Conservation (phyloP, 2,888 invertebrate species). For the Catocala sponsa region DNA sequence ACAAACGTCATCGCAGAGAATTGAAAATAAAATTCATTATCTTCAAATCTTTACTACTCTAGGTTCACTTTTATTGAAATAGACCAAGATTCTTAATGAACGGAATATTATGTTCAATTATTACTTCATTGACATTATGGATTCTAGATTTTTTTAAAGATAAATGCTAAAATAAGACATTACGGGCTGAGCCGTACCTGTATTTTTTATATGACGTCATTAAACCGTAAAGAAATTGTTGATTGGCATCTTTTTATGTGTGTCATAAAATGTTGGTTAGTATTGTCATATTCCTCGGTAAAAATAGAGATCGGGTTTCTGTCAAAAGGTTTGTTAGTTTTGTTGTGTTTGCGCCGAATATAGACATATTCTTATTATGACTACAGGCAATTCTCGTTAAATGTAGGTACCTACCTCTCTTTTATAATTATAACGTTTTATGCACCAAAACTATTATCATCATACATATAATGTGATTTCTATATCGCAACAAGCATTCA, state of each 20-base stretch:
- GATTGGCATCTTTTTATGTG: conserved; percentile 36
- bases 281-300: conserved; percentile 29
- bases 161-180: conserved; percentile 46
- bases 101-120: conserved; percentile 35
- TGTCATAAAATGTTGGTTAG: conserved; percentile 24
- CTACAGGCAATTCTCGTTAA: too few relatives aligned
- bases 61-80: conserved; percentile 38
- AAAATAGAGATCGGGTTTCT: conserved; percentile 20
- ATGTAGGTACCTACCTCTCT: too few relatives aligned
- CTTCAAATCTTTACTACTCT: conserved; percentile 37
- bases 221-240: conserved; percentile 28
- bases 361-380: too few relatives aligned
- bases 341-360: too few relatives aligned
- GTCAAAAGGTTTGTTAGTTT: conserved; percentile 9
- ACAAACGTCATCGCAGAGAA: background rate
- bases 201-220: conserved; percentile 38
- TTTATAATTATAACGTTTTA: too few relatives aligned
- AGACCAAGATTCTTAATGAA: conserved; percentile 40
- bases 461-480: too few relatives aligned
- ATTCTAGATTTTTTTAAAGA: conserved; percentile 41
- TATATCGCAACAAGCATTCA: too few relatives aligned
- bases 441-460: too few relatives aligned
- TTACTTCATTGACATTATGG: conserved; percentile 40
- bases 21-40: conserved; percentile 26
- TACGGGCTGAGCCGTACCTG: conserved; percentile 28